phyloP scores from a whole-genome alignment of 2,113 vertebrate species.

The Triplophysa dalaica region DNA sequence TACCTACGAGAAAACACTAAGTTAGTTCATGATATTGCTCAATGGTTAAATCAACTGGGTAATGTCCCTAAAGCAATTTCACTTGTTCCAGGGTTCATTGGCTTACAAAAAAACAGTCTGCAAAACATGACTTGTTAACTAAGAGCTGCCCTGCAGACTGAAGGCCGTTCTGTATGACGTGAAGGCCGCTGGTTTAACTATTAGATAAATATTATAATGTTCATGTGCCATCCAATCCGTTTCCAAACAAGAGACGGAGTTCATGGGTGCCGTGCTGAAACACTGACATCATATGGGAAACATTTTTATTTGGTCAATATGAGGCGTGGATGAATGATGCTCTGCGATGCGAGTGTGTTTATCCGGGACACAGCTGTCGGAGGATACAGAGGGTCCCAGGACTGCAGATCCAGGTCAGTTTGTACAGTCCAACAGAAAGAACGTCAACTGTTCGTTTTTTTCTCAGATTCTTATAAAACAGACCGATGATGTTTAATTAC shows the following conservation, averaged over 20 bases:
- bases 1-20: constrained; percentile 2
- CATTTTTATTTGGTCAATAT: constrained; percentile 58
- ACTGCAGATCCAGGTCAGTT: constrained; percentile 35
- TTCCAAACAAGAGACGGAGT: too few relatives aligned
- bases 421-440: neutral
- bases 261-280: constrained; percentile 55
- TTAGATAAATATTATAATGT: too few relatives aligned
- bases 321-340: constrained; percentile 63
- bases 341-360: constrained; percentile 67
- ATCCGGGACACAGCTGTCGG: constrained; percentile 68
- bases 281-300: constrained; percentile 60
- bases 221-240: too few relatives aligned
- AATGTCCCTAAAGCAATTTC: constrained; percentile 13
- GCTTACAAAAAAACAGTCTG: neutral
- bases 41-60: neutral
- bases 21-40: neutral
- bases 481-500: too few relatives aligned
- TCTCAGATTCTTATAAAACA: neutral
- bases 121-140: neutral
- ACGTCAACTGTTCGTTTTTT: constrained; percentile 58
- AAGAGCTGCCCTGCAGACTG: too few relatives aligned
- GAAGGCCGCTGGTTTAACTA: too few relatives aligned
- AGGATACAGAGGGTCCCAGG: constrained; percentile 30
- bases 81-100: neutral
- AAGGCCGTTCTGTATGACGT: too few relatives aligned